phyloP scores from a whole-genome alignment of 2,888 invertebrate genomes.

The Caenorhabditis sinica region DNA sequence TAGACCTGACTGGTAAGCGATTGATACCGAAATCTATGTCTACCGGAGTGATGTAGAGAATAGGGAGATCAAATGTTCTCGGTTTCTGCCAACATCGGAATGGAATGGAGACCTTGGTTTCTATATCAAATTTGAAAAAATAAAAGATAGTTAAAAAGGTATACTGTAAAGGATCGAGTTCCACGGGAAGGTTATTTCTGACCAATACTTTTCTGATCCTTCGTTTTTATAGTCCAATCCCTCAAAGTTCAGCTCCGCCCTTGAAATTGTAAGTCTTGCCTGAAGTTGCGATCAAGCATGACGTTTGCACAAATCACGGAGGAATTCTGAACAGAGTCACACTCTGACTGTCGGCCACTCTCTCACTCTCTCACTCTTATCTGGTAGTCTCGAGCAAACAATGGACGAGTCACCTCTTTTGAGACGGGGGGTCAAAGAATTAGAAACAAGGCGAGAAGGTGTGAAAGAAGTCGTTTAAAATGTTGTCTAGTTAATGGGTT shows the following conservation, averaged over 20 bases:
- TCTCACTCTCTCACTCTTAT: slow-evolving; percentile 30
- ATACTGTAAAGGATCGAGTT: neutral
- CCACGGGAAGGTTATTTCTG: neutral
- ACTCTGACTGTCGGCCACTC: slow-evolving; percentile 39
- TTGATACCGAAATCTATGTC: neutral
- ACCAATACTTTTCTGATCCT: neutral
- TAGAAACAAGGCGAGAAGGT: slow-evolving; percentile 17
- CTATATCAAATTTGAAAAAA: too few species aligned
- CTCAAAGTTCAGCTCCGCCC: slow-evolving; percentile 17
- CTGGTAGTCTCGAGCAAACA: slow-evolving; percentile 48
- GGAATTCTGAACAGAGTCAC: slow-evolving; percentile 53
- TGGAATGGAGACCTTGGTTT: too few species aligned
- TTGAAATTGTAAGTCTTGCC: slow-evolving; percentile 26
- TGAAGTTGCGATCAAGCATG: slow-evolving; percentile 50
- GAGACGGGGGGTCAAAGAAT: slow-evolving; percentile 10
- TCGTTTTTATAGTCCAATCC: slow-evolving; percentile 10
- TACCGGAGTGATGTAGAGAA: neutral
- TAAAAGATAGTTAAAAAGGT: neutral
- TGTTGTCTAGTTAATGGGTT: slow-evolving; percentile 36
- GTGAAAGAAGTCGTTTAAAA: slow-evolving; percentile 35
- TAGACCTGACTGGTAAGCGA: neutral
- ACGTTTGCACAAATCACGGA: slow-evolving; percentile 60
- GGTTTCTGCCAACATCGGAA: neutral
- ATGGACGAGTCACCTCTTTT: slow-evolving; percentile 30
- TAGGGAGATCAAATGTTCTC: neutral